phyloP scores from a whole-genome alignment of 2,113 vertebrate genomes.

The Channa argus region DNA sequence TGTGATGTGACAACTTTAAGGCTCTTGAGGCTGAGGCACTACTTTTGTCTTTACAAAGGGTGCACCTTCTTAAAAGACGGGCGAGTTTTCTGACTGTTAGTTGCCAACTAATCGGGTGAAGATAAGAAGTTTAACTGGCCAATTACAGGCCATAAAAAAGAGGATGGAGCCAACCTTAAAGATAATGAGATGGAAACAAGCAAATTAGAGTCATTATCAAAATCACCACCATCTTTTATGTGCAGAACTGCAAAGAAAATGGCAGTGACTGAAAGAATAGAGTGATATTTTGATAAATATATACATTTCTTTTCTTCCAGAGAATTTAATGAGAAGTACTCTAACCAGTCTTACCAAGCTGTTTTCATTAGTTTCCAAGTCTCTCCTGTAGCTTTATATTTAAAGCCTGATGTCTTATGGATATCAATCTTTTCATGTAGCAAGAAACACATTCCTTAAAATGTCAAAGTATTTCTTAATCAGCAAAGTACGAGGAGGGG shows the following conservation, averaged over 20 bases:
- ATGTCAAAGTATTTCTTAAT: not conserved
- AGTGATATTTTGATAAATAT: not conserved
- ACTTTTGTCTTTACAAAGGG: not conserved
- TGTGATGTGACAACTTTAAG: not conserved
- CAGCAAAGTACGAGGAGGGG: constrained; percentile 6
- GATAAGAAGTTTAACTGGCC: not conserved
- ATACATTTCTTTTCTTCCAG: not conserved
- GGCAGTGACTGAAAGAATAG: not conserved
- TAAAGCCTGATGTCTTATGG: too few species aligned
- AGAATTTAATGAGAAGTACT: not conserved
- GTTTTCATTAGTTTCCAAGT: too few species aligned
- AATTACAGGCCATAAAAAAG: not conserved
- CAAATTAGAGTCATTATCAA: not conserved
- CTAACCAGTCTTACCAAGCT: too few species aligned
- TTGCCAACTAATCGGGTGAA: constrained; percentile 13
- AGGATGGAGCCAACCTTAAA: not conserved
- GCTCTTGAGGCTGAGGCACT: not conserved
- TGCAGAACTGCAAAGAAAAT: constrained; percentile 9
- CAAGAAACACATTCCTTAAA: constrained; percentile 5
- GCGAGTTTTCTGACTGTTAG: constrained; percentile 9
- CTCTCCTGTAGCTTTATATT: too few species aligned
- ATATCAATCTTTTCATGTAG: not conserved
- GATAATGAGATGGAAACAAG: constrained; percentile 4
- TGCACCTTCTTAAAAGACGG: not conserved
- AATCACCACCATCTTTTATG: not conserved